Base-by-base conservation (phyloP, 2,888 invertebrate genomes). In the Andrena bucephala region DNA sequence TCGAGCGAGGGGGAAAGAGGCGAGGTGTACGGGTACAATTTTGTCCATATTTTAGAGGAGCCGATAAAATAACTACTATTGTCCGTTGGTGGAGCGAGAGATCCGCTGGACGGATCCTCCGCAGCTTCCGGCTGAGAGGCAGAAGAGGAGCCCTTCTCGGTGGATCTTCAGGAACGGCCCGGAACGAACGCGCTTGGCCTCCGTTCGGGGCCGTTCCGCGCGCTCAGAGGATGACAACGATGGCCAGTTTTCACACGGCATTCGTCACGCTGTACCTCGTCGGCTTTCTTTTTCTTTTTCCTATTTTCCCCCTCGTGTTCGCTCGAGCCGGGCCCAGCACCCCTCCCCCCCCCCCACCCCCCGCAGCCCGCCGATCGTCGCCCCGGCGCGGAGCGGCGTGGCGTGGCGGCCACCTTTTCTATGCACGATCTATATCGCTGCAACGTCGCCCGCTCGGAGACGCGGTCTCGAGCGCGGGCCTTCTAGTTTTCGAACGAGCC, bases 101-200 rank as follows among this genome's bases (percentile, higher is more conserved):
- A 68, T 77, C 73, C 73, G 81, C 79, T 76, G 83, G 85, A 79
- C 72, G 83, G 86, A 83, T 85, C 84, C 84, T 80, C 85, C 76
- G 84, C 80, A 62, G 77, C 65, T 81, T 85, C 84, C 81, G 68
- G 50, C 68, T 79, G 79, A 63, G 87, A 85, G 66, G 74, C 83
- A 76, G 85, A 84, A 87, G 84, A 59, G 80, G 83, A 83, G 67
- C 72, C 85, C 54, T 78, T 75, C 83, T 67, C 83, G 57, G 85
- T 76, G 84, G 69, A 77, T 65, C 29, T 69, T 77, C 68, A 70
- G 77, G 75, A 85, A 79, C 83, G 86, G 82, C 54, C 68, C 63
- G 62, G 48, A 59, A 85, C 82, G 66, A 63, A 85, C 68, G 70
- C 27, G 33, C 2, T n/a, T 31, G 65, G 72, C 70, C 70, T 81